Conservation (phyloP, 2,888 invertebrate genomes). For the Rhagonycha lutea region DNA sequence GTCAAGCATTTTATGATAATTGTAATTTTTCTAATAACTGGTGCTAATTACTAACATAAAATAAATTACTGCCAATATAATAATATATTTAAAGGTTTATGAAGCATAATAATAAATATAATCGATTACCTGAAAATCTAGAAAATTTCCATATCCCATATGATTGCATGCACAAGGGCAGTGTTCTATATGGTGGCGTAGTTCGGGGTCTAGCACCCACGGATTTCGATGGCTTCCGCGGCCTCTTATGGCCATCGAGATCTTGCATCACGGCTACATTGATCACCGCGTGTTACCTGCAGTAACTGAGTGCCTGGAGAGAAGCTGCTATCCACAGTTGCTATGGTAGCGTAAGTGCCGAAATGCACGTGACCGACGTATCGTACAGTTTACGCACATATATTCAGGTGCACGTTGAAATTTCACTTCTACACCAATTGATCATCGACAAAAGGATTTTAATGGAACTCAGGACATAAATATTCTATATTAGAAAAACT, state of each 20-base stretch:
- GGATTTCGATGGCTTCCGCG: constrained; percentile 53
- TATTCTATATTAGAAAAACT: not conserved
- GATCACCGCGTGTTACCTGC: constrained; percentile 52
- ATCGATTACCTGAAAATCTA: constrained; percentile 81
- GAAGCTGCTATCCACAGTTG: constrained; percentile 46
- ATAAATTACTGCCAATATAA: no score
- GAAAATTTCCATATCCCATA: constrained; percentile 91
- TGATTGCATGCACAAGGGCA: constrained; percentile 92
- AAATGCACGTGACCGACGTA: constrained; percentile 57
- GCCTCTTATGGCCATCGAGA: constrained; percentile 54
- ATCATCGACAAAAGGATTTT: constrained; percentile 35
- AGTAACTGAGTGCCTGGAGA: constrained; percentile 52
- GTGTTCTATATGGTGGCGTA: constrained; percentile 85
- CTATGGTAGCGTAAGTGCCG: constrained; percentile 48
- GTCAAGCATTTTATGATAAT: no score
- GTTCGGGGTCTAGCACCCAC: constrained; percentile 72
- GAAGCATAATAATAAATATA: not conserved
- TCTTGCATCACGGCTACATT: constrained; percentile 53
- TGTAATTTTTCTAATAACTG: no score
- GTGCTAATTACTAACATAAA: no score
- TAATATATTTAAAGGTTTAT: no score
- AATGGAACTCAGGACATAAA: constrained; percentile 5
- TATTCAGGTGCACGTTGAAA: constrained; percentile 39
- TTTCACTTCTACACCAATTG: constrained; percentile 35
- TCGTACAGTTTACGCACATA: constrained; percentile 46